Percentiles rank a stretch among this genome's conserved stretches.
Conservation (phyloP, 2,888 invertebrate genomes). For the Theristus sp. region DNA sequence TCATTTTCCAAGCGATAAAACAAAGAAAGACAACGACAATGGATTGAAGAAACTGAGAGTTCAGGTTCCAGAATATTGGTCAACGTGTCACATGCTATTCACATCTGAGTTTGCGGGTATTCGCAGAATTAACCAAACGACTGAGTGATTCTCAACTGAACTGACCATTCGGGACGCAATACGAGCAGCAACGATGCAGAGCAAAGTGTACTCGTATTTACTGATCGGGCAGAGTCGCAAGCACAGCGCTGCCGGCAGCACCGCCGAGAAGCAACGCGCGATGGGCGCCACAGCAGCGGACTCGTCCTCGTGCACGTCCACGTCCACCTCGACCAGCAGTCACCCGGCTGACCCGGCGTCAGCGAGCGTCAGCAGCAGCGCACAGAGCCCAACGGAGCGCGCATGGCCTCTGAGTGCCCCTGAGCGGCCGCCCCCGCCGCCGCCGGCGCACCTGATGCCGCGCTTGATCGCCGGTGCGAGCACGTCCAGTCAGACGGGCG, state of each 20-base stretch:
- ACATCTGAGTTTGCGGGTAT: no score
- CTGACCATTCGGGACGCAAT: neutral
- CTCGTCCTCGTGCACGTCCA: neutral
- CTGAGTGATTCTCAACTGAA: neutral
- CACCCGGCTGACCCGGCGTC: neutral
- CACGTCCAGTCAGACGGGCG: no score
- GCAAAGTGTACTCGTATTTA: constrained; percentile 5
- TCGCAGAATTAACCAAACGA: neutral
- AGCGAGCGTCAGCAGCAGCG: neutral
- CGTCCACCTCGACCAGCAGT: neutral
- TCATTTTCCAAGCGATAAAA: no score
- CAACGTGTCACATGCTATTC: no score
- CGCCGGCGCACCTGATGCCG: neutral
- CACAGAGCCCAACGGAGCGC: neutral
- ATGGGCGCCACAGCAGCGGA: neutral
- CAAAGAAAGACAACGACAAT: no score
- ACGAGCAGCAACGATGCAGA: constrained; percentile 1
- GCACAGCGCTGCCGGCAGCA: neutral
- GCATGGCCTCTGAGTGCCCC: neutral
- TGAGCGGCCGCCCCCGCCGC: neutral
- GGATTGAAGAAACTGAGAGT: no score
- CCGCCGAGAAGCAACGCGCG: neutral
- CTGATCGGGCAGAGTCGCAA: constrained; percentile 4
- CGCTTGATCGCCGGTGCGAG: neutral
- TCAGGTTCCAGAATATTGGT: no score